A percentile compares a stretch with the other conserved stretches of the same genome.
phyloP scores from a whole-genome alignment of 2,797 vertebrate species.

The Malacoctenus gilli region DNA sequence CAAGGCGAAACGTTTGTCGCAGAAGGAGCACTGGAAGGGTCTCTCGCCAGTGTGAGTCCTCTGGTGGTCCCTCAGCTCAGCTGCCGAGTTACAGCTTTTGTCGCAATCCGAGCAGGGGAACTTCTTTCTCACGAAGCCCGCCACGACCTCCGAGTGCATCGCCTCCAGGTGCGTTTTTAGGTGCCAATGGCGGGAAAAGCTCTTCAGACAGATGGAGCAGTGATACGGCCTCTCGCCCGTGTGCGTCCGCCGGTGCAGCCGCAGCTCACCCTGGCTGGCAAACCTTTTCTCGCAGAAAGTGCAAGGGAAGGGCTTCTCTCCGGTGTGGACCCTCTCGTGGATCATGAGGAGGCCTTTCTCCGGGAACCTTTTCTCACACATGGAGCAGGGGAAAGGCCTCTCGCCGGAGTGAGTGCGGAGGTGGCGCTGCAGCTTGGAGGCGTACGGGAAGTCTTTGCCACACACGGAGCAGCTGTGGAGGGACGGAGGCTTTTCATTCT shows the following conservation, averaged over 20 bases:
- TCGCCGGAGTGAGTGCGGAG: slow-evolving; percentile 78
- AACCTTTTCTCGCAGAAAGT: slow-evolving; percentile 78
- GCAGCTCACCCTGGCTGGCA: slow-evolving; percentile 77
- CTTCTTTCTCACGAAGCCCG: slow-evolving; percentile 71
- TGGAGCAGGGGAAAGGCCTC: slow-evolving; percentile 75
- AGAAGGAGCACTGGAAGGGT: slow-evolving; percentile 79
- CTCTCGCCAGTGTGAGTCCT: slow-evolving; percentile 79
- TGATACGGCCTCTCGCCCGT: slow-evolving; percentile 77
- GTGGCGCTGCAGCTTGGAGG: slow-evolving; percentile 78
- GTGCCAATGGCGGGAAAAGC: slow-evolving; percentile 78
- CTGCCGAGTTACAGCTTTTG: slow-evolving; percentile 78
- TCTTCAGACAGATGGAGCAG: slow-evolving; percentile 77
- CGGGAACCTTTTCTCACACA: slow-evolving; percentile 78
- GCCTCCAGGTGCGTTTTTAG: slow-evolving; percentile 78
- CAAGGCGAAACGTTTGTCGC: slow-evolving; percentile 75
- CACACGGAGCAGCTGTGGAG: slow-evolving; percentile 75
- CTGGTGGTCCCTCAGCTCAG: slow-evolving; percentile 75
- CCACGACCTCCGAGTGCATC: slow-evolving; percentile 74
- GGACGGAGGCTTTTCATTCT: slow-evolving; percentile 60
- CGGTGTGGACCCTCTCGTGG: slow-evolving; percentile 75
- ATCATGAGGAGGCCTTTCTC: slow-evolving; percentile 79
- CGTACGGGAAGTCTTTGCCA: slow-evolving; percentile 76
- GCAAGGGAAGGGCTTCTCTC: slow-evolving; percentile 77
- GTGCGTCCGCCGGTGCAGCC: slow-evolving; percentile 76
- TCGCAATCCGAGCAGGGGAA: slow-evolving; percentile 75